These are phyloP conservation scores for Actinopyga echinites DNA, from an alignment of 53 echinoderm and acorn worm genomes.

Conservation along the genomic window DNA sequence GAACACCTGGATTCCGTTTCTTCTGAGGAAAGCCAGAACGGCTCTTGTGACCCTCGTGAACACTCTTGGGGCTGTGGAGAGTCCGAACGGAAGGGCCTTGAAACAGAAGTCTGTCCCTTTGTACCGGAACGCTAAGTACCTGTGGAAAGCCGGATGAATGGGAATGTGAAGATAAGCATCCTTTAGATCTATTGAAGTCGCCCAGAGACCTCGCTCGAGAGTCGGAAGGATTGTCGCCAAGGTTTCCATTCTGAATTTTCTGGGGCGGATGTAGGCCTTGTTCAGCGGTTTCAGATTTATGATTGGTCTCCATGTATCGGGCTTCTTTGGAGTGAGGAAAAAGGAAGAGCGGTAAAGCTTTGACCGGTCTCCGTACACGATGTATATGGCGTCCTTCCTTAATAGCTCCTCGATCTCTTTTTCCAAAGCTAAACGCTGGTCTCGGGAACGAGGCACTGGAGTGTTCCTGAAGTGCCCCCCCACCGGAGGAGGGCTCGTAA, in stretches of 20 bases:
- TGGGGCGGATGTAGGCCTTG: neutral
- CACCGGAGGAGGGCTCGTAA: neutral
- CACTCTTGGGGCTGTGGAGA: constrained; percentile 48
- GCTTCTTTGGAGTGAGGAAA: no score
- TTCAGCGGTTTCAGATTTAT: no score
- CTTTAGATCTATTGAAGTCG: constrained; percentile 16
- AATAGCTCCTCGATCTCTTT: no score
- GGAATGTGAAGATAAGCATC: constrained; percentile 40
- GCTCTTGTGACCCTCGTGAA: constrained; percentile 51
- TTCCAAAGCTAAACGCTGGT: no score
- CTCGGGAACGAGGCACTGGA: no score
- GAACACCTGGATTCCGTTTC: constrained; percentile 5
- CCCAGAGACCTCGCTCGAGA: constrained; percentile 4
- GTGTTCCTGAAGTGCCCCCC: neutral
- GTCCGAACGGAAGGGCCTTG: constrained; percentile 53
- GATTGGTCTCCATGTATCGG: no score
- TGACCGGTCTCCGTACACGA: no score
- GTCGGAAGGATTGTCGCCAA: constrained; percentile 8
- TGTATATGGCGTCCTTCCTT: no score
- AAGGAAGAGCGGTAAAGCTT: no score
- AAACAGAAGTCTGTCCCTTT: constrained; percentile 8
- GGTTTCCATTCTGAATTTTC: constrained; percentile 45
- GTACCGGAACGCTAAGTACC: neutral
- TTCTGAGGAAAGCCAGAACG: constrained; percentile 26
- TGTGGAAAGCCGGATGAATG: neutral